These are phyloP conservation scores for Yponomeuta sedellus DNA, from an alignment of 2,888 invertebrate species.

Conservation along the genomic window DNA sequence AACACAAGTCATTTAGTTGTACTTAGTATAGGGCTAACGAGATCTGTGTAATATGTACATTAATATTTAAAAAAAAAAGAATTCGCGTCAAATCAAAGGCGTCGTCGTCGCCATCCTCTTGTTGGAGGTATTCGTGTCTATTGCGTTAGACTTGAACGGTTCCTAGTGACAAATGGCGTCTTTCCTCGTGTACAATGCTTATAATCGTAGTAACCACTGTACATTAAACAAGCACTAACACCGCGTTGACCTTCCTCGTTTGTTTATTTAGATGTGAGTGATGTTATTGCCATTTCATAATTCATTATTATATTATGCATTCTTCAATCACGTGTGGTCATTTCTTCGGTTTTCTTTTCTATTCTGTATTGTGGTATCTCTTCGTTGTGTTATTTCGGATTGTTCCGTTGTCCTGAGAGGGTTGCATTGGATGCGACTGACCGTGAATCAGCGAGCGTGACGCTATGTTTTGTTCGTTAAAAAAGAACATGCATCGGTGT, in stretches of 20 bases:
- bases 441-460: conserved; percentile 5
- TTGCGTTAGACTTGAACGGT: neutral
- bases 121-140: neutral
- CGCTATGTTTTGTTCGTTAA: conserved; percentile 17
- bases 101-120: too few species aligned
- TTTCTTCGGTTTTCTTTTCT: neutral
- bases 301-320: conserved; percentile 16
- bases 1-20: too few species aligned
- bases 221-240: conserved; percentile 16
- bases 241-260: conserved; percentile 29
- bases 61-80: too few species aligned
- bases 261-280: conserved; percentile 33
- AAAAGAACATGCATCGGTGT: conserved; percentile 33
- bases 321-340: conserved; percentile 5
- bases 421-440: neutral
- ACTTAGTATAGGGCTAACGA: too few species aligned
- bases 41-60: too few species aligned
- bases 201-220: conserved; percentile 15
- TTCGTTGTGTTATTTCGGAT: neutral
- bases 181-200: neutral
- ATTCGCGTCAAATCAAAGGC: neutral
- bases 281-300: conserved; percentile 20
- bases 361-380: neutral
- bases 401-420: neutral
- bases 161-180: neutral